Percentiles rank a stretch among this genome's conserved stretches.
Evolutionary conservation across 2,113 vertebrate species (phyloP).

Genomic region (Cebus imitator): DNA sequence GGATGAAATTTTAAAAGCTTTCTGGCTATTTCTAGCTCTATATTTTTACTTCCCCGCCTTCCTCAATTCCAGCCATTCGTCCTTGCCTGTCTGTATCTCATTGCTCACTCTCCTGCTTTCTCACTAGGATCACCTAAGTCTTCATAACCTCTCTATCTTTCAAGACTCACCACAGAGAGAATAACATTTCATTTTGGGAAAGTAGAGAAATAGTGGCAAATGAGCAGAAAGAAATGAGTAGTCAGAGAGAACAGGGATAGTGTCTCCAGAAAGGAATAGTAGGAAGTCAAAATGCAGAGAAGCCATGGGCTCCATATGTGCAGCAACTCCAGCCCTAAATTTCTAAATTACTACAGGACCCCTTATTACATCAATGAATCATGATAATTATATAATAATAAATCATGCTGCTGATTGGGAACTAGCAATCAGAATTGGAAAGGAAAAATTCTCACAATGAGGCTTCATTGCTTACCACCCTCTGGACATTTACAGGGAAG

Average conservation of each 20-base stretch:
- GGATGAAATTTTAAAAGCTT: conserved; percentile 38
- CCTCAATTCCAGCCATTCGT: neutral
- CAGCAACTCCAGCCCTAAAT: neutral
- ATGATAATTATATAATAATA: neutral
- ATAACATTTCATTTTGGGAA: neutral
- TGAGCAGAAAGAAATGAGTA: neutral
- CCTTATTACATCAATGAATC: neutral
- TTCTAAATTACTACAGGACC: neutral
- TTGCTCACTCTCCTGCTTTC: neutral
- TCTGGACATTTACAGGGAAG: neutral
- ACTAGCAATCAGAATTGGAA: neutral
- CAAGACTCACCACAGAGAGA: neutral
- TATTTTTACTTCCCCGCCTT: neutral
- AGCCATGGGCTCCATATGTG: neutral
- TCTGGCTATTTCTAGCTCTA: neutral
- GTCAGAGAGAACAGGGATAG: neutral
- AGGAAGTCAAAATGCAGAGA: neutral
- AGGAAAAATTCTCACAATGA: neutral
- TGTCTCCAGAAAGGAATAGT: neutral
- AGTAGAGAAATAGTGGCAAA: neutral
- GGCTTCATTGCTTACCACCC: neutral
- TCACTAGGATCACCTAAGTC: neutral
- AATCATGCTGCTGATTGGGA: neutral
- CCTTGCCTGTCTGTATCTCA: neutral
- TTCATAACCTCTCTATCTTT: neutral